Percentiles rank a stretch among this genome's conserved stretches.
Conservation (phyloP, 2,113 vertebrate genomes). For the Callipepla squamata region DNA sequence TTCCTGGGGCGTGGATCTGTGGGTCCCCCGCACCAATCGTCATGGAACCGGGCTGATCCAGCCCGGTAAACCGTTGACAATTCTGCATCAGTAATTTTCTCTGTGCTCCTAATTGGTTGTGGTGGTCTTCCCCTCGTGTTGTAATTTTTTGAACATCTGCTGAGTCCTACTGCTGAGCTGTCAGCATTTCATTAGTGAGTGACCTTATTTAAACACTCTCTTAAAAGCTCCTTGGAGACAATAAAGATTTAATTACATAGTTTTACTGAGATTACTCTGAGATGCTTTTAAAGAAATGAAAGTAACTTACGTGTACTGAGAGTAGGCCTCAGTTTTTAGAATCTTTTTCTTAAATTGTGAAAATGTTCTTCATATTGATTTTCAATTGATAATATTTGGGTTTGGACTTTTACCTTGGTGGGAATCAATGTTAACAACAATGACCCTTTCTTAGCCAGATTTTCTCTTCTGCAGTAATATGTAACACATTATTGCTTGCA, state of each 20-base stretch:
- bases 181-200: not conserved
- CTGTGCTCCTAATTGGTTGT: not conserved
- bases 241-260: not conserved
- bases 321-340: not conserved
- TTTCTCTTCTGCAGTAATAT: not conserved
- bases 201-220: not conserved
- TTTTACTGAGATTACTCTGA: not conserved
- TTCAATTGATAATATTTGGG: not conserved
- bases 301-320: not conserved
- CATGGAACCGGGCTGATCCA: no score
- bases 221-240: not conserved
- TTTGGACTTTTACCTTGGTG: not conserved
- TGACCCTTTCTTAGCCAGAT: not conserved
- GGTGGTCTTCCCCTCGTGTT: rapidly evolving
- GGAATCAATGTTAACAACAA: not conserved
- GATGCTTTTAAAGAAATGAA: not conserved
- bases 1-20: no score
- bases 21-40: no score
- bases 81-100: not conserved
- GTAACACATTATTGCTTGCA: not conserved
- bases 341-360: not conserved
- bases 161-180: not conserved
- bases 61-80: no score
- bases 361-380: not conserved
- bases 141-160: not conserved